Base-by-base conservation (phyloP, 37 sponge, comb jelly and placozoan genomes). In the Aplysina aerophoba region DNA sequence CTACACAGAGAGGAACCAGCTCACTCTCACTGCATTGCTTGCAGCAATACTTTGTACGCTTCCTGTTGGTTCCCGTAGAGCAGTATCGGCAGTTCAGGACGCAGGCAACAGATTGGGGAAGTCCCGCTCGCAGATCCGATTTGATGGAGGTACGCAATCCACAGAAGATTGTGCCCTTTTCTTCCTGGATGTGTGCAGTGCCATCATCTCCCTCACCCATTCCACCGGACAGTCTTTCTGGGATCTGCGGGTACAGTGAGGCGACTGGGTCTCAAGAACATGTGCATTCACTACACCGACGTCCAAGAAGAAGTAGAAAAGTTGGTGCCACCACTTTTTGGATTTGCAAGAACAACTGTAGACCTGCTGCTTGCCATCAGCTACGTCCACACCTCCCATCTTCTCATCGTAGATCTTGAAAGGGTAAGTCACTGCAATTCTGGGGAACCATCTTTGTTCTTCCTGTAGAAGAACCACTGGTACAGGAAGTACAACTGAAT, bases 241-340 rank as follows among this genome's bases (percentile, higher is more conserved):
- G 73, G 73, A 71, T 71, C 73, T 27, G 2, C 20, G 4, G 37
- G 35, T 19, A 71, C 36, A 71, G 36, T 71, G 73, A 27, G 63
- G 25, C 5, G 73, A 71, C 11, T 71, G 36, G 1, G 36, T 71
- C 73, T 71, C 73, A 2, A 71, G 36, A 33, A 71, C 28, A 12
- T 34, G 73, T 6, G 73, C 31, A 37, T 71, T 71, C 36, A 71
- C 73, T 4, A 71, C 11, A 33, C 73, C 73, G 20, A 71, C 73
- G 11, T 71, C 73, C 73, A 28, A 71, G 73, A 71, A 71, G 73
- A 71, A 71, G 28, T 71, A 33, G 73, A 71, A 71, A 5, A 71
- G 36, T 34, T 33, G 33, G 35, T 71, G 73, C 73, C 73, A 71
- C 73, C 73, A 71, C 73, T 71, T 71, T 12, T 71, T 71, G 34